Base-by-base conservation (phyloP, 53 echinoderm and acorn worm genomes). In the Actinopyga echinites region DNA sequence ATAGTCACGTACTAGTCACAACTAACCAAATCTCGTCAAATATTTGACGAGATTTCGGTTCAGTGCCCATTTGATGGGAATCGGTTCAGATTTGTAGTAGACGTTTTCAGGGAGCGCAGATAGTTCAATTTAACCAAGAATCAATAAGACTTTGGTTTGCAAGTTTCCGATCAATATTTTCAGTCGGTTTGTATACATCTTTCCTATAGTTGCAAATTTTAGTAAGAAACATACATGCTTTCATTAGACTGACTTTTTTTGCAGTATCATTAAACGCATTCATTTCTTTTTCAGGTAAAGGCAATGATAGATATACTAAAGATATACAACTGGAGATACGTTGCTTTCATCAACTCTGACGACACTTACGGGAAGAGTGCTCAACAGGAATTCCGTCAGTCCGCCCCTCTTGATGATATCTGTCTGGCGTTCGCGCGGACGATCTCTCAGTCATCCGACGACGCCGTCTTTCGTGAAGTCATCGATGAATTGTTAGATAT, bases 361-460 rank as follows among this genome's bases (percentile, higher is more conserved):
- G 99, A 99, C 69, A 87, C 92, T 0, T 99, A 94, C 55, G 99
- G 94, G 8, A 92, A 95, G 64, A 94, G 92, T 66, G 99, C 92
- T 2, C 91, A 94, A 65, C 85, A 85, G 15, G 89, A 80, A 56
- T 99, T 99, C 63, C 63, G 88, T 26, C 54, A 62, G 30, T 61
- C 35, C 9, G 91, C 92, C 6, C 66, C 75, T 28, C 59, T 69
- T 21, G 31, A 87, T 20, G 69, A 86, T 26, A 89, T 99, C 38
- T 99, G 99, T 55, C 75, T 94, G 34, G 94, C 92, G 2, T 86
- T 92, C 28, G 79, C 92, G 10, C 57, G 86, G 30, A 92, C 90
- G 7, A 79, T 92, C 19, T 88, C 94, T 4, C 61, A 90, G 49
- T 94, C 89, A 15, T 84, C 92, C 13, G 89, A 87, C 20, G 85